A percentile compares a stretch with the other conserved stretches of the same genome.
Evolutionary conservation across 2,113 vertebrate species (phyloP).

Genomic region (Mixornis gularis): DNA sequence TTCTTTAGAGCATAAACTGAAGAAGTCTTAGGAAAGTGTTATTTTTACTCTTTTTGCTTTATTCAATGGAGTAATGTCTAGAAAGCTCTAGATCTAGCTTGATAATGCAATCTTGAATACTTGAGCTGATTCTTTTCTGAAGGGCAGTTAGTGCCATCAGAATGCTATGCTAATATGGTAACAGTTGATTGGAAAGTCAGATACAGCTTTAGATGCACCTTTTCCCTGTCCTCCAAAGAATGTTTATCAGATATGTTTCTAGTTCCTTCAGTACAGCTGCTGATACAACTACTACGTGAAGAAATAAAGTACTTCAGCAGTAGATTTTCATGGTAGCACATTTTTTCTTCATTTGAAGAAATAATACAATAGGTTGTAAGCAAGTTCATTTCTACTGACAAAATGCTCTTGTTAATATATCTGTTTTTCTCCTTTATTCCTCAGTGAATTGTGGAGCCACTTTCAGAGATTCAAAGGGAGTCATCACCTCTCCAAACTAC

Average conservation of each 20-base stretch:
- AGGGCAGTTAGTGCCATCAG: neutral
- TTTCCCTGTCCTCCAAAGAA: neutral
- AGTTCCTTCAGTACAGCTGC: neutral
- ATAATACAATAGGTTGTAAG: neutral
- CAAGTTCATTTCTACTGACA: neutral
- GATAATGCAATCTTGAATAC: neutral
- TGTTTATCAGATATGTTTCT: neutral
- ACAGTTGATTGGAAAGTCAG: neutral
- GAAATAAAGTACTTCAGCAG: neutral
- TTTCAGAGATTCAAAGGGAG: conserved; percentile 34
- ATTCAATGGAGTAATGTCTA: neutral
- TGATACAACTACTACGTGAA: neutral
- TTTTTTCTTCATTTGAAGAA: neutral
- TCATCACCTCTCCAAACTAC: conserved; percentile 60
- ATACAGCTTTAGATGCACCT: neutral
- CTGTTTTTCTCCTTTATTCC: neutral
- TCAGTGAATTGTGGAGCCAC: conserved; percentile 64
- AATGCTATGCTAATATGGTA: neutral
- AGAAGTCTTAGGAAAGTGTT: neutral
- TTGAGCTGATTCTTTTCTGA: neutral
- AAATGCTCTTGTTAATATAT: neutral
- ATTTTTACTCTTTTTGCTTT: neutral
- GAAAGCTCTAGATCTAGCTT: neutral
- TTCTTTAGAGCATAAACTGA: neutral
- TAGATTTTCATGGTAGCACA: neutral